These are phyloP conservation scores for Poeciliopsis retropinna DNA, from an alignment of 2,113 vertebrate species.

Conservation along the genomic window DNA sequence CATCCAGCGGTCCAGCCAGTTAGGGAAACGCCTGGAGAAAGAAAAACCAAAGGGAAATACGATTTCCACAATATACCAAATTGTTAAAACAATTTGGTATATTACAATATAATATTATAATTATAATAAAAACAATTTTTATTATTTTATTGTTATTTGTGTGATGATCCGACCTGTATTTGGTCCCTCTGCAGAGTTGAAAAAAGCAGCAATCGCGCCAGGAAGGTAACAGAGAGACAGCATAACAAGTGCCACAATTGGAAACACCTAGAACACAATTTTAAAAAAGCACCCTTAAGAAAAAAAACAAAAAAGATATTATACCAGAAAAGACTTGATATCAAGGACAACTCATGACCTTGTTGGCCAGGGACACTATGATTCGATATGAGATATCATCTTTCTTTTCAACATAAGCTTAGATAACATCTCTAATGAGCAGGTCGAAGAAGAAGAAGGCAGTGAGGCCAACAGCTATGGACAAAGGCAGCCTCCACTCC, in stretches of 20 bases:
- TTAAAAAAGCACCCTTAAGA: not conserved
- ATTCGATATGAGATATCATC: slow-evolving; percentile 83
- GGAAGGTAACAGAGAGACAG: slow-evolving; percentile 91
- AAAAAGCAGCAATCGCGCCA: slow-evolving; percentile 87
- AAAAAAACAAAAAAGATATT: not conserved
- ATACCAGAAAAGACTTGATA: not conserved
- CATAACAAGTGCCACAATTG: slow-evolving; percentile 85
- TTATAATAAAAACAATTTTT: no score
- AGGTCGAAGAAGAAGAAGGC: slow-evolving; percentile 86
- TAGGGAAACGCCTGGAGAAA: slow-evolving; percentile 77
- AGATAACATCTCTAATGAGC: slow-evolving; percentile 81
- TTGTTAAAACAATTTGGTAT: no score
- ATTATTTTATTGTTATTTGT: not conserved
- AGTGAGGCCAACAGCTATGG: slow-evolving; percentile 76
- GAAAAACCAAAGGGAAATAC: not conserved
- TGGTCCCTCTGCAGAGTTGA: slow-evolving; percentile 91
- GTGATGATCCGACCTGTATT: slow-evolving; percentile 78
- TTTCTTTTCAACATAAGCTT: slow-evolving; percentile 69
- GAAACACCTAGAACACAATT: slow-evolving; percentile 73
- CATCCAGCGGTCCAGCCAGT: slow-evolving; percentile 95
- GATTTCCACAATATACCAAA: no score
- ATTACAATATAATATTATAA: no score
- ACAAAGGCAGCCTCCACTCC: slow-evolving; percentile 88
- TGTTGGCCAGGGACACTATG: slow-evolving; percentile 87
- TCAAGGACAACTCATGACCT: slow-evolving; percentile 30